These are phyloP conservation scores for Entomobrya proxima DNA, from an alignment of 2,888 invertebrate species.

Conservation along the genomic window DNA sequence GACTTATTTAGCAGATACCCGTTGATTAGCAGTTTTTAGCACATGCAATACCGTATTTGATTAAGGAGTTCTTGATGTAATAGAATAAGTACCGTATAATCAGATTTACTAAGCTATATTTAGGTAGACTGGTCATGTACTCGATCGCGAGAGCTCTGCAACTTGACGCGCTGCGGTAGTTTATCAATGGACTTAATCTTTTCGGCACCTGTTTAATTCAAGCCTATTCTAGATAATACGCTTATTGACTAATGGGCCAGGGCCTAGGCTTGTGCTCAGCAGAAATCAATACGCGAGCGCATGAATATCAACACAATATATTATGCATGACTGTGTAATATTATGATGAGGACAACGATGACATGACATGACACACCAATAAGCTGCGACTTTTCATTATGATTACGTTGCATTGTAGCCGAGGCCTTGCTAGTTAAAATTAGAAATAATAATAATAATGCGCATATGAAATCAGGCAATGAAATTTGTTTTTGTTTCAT, in stretches of 20 bases:
- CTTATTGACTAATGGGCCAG: not conserved
- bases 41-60: constrained; percentile 36
- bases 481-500: not conserved
- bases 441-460: constrained; percentile 34
- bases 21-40: constrained; percentile 38
- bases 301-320: not conserved
- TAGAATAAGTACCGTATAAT: not conserved
- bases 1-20: not conserved
- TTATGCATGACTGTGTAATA: not conserved
- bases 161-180: constrained; percentile 11
- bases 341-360: constrained; percentile 11
- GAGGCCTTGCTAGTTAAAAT: constrained; percentile 27
- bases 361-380: constrained; percentile 44
- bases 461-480: constrained; percentile 25
- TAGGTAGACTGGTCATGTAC: not conserved
- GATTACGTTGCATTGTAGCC: constrained; percentile 24
- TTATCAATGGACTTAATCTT: constrained; percentile 30
- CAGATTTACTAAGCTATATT: not conserved
- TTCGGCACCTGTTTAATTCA: constrained; percentile 41
- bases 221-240: constrained; percentile 11
- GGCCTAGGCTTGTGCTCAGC: not conserved
- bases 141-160: not conserved
- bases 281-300: constrained; percentile 2
- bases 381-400: not conserved
- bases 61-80: not conserved